Base-by-base conservation (phyloP, 1,140 invertebrate genomes). In the Drosophila sproati region DNA sequence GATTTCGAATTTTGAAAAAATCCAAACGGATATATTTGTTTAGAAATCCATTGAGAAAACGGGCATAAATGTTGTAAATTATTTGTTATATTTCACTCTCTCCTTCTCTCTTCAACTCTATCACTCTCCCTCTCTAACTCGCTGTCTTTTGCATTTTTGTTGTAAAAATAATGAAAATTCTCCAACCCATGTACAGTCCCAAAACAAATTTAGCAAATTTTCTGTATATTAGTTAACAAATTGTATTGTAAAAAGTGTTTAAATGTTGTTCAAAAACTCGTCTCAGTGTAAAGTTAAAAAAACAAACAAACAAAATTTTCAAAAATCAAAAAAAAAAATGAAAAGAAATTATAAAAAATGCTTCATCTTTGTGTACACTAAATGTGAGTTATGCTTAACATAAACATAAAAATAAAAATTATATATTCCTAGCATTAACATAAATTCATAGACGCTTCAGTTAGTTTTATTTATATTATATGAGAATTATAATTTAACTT, bases 391-490 rank as follows among this genome's bases (percentile, higher is more conserved):
- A 80, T 73, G 75, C 66, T n/a, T 60, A 47, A 60, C 62, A 69
- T 73, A 81, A 20, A 60, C 54, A 74, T 61, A 62, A 50, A 72
- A 39, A 60, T 47, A 51, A 54, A 47, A 34, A 77, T 71, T 69
- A 80, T 75, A 73, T 86, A 86, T 80, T 82, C 37, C 67, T 88
- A 89, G 83, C 78, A 78, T 80, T 88, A 89, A 89, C 61, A 83
- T 90, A 86, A 87, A 87, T 88, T 88, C 66, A 90, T 90, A 90
- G 86, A 90, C 82, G 86, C 86, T 90, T 86, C 75, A 90, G 76
- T 91, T 91, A 86, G 69, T 73, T 90, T 69, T 89, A 85, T 85
- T 89, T 89, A 85, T 89, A 4, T 43, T 89, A 4, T 43, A 75
- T 72, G 77, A 71, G 67, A 66, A 43, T 52, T 52, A 66, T 64